A percentile compares a stretch with the other conserved stretches of the same genome.
Conservation (phyloP, 2,113 vertebrate genomes). For the Eulacestoma nigropectus region DNA sequence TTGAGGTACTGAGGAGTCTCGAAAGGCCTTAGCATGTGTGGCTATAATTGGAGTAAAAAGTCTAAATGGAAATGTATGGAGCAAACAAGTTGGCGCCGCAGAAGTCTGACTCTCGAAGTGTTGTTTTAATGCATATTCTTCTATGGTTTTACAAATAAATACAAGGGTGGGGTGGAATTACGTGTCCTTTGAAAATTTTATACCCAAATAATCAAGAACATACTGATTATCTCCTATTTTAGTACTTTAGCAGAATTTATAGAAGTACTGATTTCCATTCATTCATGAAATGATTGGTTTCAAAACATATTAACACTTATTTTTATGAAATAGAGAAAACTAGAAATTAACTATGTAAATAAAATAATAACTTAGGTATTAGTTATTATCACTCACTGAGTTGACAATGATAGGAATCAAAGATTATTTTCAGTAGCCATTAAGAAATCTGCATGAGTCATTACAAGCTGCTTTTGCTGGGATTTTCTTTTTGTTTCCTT, state of each 20-base stretch:
- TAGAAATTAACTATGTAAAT: not conserved
- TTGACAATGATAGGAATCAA: not conserved
- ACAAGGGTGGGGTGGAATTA: not conserved
- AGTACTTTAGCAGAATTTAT: not conserved
- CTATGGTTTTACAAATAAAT: not conserved
- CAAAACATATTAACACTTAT: not conserved
- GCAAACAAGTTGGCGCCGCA: not conserved
- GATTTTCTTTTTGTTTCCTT: conserved; percentile 20
- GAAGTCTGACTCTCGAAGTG: not conserved
- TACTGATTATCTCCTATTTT: not conserved
- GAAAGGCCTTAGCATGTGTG: not conserved
- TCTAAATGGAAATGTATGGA: not conserved
- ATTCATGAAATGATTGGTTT: not conserved
- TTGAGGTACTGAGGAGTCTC: not conserved
- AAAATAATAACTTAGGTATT: not conserved
- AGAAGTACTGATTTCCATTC: not conserved
- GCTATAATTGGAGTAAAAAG: not conserved
- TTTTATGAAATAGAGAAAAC: not conserved
- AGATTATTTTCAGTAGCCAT: conserved; percentile 3
- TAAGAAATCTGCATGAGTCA: not conserved
- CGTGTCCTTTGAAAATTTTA: not conserved
- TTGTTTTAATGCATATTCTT: not conserved
- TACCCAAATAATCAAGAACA: not conserved
- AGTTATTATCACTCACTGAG: not conserved
- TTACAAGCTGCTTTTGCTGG: not conserved